phyloP scores from a whole-genome alignment of 2,888 invertebrate species.

The Phorcus lineatus region DNA sequence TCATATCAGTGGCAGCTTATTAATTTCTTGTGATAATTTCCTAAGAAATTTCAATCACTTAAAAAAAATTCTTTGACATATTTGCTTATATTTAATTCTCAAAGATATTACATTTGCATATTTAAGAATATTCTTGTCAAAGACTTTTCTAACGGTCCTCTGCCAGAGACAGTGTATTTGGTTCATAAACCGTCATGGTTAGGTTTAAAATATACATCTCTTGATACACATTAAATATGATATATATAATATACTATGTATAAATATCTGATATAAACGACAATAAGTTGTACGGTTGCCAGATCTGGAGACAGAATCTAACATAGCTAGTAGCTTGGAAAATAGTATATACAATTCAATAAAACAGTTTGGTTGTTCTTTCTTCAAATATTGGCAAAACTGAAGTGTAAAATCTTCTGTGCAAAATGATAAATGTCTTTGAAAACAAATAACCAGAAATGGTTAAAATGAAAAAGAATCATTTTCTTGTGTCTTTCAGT shows the following conservation, averaged over 20 bases:
- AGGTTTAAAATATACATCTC: neutral
- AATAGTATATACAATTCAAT: neutral
- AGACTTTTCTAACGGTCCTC: neutral
- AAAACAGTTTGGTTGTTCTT: neutral
- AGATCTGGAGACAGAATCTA: neutral
- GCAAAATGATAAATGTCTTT: neutral
- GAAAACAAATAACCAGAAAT: no score
- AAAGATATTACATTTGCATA: no score
- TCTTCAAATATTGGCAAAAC: neutral
- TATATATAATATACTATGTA: slow-evolving; percentile 7
- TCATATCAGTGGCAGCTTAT: neutral
- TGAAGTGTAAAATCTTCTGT: neutral
- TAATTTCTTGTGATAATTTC: no score
- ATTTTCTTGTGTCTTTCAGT: no score
- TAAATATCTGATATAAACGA: slow-evolving; percentile 1
- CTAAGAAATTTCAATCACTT: no score
- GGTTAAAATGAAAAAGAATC: no score
- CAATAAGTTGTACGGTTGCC: neutral
- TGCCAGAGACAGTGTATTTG: neutral
- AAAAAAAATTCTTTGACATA: no score
- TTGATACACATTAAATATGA: slow-evolving; percentile 17
- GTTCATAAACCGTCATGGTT: slow-evolving; percentile 11
- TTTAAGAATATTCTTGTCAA: no score
- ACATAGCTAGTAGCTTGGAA: neutral
- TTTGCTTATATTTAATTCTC: no score